Conservation (phyloP, 1,140 invertebrate species). For the Archegozetes longisetosus region DNA sequence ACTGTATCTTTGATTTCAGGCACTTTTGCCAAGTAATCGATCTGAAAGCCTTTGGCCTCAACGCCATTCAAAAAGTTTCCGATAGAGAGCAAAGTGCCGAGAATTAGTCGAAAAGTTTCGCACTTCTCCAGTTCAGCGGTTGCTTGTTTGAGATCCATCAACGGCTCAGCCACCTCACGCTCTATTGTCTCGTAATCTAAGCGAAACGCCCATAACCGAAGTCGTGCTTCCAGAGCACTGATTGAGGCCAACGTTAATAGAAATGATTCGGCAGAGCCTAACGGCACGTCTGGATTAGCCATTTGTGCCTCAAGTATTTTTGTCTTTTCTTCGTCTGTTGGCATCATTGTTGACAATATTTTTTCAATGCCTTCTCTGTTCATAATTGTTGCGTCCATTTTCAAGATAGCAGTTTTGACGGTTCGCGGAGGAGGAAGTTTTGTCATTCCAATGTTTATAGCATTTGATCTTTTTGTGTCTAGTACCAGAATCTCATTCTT, state of each 20-base stretch:
- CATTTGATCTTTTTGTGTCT: slow-evolving; percentile 93
- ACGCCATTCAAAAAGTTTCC: slow-evolving; percentile 94
- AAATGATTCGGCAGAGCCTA: slow-evolving; percentile 96
- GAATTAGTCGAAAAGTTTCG: slow-evolving; percentile 83
- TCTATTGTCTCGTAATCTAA: slow-evolving; percentile 93
- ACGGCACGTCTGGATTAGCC: slow-evolving; percentile 78
- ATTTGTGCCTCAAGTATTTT: slow-evolving; percentile 91
- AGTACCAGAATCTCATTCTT: slow-evolving; percentile 90
- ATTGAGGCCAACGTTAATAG: slow-evolving; percentile 87
- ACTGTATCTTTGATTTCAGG: slow-evolving; percentile 99
- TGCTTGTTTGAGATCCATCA: slow-evolving; percentile 95
- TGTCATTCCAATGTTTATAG: slow-evolving; percentile 99
- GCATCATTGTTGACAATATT: slow-evolving; percentile 82
- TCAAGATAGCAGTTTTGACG: slow-evolving; percentile 94
- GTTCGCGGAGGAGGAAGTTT: slow-evolving; percentile 84
- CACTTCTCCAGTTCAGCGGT: slow-evolving; percentile 75
- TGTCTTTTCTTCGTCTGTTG: slow-evolving; percentile 85
- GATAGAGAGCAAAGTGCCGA: slow-evolving; percentile 80
- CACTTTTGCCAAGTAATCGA: slow-evolving; percentile 93
- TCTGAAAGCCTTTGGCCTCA: slow-evolving; percentile 88
- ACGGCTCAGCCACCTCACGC: slow-evolving; percentile 91
- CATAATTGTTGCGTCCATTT: slow-evolving; percentile 97
- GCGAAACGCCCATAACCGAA: slow-evolving; percentile 90
- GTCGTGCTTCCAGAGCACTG: slow-evolving; percentile 77
- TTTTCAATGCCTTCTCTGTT: slow-evolving; percentile 85